Evolutionary conservation across 37 sponge, comb jelly and placozoan species (phyloP).

Genomic region (Beroe forskalii): DNA sequence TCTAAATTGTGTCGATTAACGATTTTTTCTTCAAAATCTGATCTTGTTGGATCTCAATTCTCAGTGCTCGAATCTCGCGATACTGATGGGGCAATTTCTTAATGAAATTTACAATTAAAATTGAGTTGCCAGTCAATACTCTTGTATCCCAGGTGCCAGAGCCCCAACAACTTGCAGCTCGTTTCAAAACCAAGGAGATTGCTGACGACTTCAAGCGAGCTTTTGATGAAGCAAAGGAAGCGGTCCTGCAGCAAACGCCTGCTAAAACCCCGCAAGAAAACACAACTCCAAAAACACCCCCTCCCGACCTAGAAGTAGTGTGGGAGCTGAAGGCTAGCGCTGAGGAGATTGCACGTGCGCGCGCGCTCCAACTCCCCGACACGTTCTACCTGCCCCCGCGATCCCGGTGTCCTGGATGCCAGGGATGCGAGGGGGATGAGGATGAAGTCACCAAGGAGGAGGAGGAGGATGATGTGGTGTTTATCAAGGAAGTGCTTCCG

Average conservation of each 20-base stretch:
- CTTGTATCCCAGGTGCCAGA: constrained; percentile 30
- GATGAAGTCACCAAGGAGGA: background rate
- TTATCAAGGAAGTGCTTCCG: constrained; percentile 29
- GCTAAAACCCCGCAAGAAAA: background rate
- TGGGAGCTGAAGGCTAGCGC: background rate
- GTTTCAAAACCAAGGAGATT: constrained; percentile 74
- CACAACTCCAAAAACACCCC: background rate
- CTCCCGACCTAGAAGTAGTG: background rate
- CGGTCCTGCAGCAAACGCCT: too few species aligned
- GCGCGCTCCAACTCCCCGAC: constrained; percentile 13
- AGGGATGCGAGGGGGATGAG: background rate
- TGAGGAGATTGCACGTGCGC: background rate
- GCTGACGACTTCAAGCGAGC: constrained; percentile 73
- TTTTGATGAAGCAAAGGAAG: constrained; percentile 68
- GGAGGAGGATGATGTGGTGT: constrained; percentile 29
- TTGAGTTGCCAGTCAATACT: too few species aligned
- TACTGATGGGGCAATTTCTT: constrained; percentile 1
- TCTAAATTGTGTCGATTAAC: too few species aligned
- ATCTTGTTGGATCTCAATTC: too few species aligned
- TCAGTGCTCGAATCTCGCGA: too few species aligned
- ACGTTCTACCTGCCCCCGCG: constrained; percentile 41
- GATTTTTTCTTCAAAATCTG: too few species aligned
- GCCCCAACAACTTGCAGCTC: constrained; percentile 77
- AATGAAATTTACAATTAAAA: too few species aligned
- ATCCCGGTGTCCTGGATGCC: constrained; percentile 1